Evolutionary conservation across 2,888 invertebrate species (phyloP).

Genomic region (Perithous albicinctus): DNA sequence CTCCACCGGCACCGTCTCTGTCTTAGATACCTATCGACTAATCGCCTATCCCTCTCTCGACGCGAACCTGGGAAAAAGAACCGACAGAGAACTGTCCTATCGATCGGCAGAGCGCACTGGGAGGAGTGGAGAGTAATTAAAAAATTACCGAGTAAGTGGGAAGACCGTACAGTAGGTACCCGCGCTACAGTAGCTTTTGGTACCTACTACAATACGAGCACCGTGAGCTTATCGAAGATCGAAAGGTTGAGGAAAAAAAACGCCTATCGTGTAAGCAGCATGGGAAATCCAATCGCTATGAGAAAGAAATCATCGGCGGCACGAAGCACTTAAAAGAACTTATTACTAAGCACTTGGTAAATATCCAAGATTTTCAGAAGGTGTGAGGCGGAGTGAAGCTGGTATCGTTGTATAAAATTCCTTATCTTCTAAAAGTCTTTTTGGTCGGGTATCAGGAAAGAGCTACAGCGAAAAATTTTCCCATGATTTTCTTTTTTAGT

Average conservation of each 20-base stretch:
- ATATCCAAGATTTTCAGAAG: constrained; percentile 31
- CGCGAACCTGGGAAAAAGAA: constrained; percentile 47
- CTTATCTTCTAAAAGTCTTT: constrained; percentile 10
- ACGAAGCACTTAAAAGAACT: constrained; percentile 52
- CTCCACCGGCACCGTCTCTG: constrained; percentile 52
- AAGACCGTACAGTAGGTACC: constrained; percentile 10
- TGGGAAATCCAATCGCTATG: constrained; percentile 35
- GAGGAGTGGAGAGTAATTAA: constrained; percentile 65
- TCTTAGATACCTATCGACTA: constrained; percentile 68
- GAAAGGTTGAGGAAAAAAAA: constrained; percentile 48
- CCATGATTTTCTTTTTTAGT: constrained; percentile 5
- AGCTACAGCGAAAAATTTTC: not conserved
- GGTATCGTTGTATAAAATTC: constrained; percentile 12
- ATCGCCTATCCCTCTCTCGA: constrained; percentile 65
- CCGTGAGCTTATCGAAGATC: constrained; percentile 58
- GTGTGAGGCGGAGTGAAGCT: not conserved
- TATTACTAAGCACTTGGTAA: constrained; percentile 49
- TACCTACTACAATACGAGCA: constrained; percentile 5
- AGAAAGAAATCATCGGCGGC: constrained; percentile 55
- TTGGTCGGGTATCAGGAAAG: not conserved
- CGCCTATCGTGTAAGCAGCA: constrained; percentile 38
- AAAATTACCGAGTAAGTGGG: constrained; percentile 62
- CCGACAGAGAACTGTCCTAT: constrained; percentile 36
- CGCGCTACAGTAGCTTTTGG: not conserved
- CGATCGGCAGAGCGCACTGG: constrained; percentile 33